These are phyloP conservation scores for Onychostoma macrolepis DNA, from an alignment of 2,113 vertebrate genomes.

Conservation along the genomic window DNA sequence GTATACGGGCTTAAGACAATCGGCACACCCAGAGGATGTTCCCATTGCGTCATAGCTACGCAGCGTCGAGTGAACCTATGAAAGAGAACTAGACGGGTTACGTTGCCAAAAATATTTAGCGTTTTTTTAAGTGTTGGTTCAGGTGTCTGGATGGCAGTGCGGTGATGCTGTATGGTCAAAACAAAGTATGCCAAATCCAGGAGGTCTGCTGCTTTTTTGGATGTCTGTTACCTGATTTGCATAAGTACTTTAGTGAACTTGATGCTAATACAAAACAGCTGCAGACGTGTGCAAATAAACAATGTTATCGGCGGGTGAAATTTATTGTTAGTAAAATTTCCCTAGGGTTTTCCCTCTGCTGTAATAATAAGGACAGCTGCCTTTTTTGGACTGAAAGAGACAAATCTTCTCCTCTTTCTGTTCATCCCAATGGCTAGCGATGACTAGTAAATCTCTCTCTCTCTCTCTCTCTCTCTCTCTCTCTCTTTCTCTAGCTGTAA, in stretches of 20 bases:
- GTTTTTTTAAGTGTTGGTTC: neutral
- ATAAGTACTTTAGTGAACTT: neutral
- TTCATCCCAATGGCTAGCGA: neutral
- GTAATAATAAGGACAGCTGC: neutral
- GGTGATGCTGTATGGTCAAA: neutral
- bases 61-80: too few relatives aligned
- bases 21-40: too few relatives aligned
- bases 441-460: constrained; percentile 10
- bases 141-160: neutral
- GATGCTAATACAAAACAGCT: neutral
- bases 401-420: neutral
- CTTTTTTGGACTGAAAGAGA: neutral
- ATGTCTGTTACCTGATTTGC: neutral
- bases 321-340: neutral
- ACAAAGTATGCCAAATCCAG: neutral
- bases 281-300: neutral
- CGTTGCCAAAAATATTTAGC: neutral
- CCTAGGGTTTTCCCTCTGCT: neutral
- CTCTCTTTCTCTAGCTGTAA: constrained; percentile 10
- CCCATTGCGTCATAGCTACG: too few relatives aligned
- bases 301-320: neutral
- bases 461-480: neutral
- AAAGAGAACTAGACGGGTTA: neutral
- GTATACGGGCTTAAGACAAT: too few relatives aligned
- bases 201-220: neutral